phyloP scores from a whole-genome alignment of 2,888 invertebrate species.

The Teleogryllus oceanicus region DNA sequence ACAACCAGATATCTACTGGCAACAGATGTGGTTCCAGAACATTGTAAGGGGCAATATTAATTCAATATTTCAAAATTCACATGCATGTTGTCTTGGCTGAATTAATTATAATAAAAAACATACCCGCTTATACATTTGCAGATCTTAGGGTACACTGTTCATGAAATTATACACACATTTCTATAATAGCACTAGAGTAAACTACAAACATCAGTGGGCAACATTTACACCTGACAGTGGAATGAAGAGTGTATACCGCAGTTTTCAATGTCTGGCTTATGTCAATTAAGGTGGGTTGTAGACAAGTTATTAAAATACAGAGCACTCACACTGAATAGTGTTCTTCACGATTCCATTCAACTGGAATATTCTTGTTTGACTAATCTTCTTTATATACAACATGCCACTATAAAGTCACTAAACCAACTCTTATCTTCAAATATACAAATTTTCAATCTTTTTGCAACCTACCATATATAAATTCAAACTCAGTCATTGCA shows the following conservation, averaged over 20 bases:
- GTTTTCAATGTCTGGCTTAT: neutral
- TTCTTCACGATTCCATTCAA: neutral
- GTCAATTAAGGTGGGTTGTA: neutral
- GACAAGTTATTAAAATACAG: neutral
- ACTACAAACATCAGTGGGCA: constrained; percentile 18
- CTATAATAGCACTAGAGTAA: constrained; percentile 12
- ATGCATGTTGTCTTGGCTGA: neutral
- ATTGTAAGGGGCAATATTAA: neutral
- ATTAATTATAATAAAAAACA: constrained; percentile 1
- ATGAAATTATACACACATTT: constrained; percentile 21
- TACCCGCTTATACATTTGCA: neutral
- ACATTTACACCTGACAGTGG: constrained; percentile 11
- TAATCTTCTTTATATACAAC: neutral
- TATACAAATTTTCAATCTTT: neutral
- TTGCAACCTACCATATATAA: neutral
- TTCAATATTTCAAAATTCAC: neutral
- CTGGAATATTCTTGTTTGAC: constrained; percentile 1
- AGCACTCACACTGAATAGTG: neutral
- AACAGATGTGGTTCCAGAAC: neutral
- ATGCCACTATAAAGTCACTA: neutral
- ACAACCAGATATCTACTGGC: neutral
- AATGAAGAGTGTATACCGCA: neutral
- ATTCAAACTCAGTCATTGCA: constrained; percentile 9
- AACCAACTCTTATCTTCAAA: neutral
- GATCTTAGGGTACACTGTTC: neutral